Percentiles rank a stretch among this genome's conserved stretches.
Evolutionary conservation across 2,113 vertebrate genomes (phyloP).

Genomic region (Zapornia atra): DNA sequence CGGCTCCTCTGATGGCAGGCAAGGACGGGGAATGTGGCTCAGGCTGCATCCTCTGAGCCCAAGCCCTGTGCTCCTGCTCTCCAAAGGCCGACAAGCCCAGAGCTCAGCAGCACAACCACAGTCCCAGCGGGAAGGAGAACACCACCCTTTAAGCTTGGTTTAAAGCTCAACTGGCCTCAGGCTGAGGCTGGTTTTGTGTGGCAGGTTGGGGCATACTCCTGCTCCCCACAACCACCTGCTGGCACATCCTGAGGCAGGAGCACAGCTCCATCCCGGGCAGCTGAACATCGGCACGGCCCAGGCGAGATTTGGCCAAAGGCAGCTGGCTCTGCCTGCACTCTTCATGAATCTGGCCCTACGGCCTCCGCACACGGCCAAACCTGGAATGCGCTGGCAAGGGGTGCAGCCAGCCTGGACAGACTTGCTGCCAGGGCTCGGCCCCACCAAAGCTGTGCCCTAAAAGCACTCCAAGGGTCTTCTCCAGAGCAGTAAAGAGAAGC

Average conservation of each 20-base stretch:
- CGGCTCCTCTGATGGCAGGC: fast-evolving
- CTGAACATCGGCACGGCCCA: fast-evolving
- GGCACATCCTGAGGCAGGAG: fast-evolving
- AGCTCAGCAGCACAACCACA: background rate
- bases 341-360: background rate
- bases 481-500: background rate
- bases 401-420: background rate
- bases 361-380: background rate
- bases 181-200: no score
- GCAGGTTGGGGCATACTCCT: fast-evolving
- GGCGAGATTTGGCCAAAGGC: background rate
- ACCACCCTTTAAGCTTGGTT: background rate
- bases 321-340: background rate
- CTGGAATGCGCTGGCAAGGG: conserved; percentile 10
- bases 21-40: fast-evolving
- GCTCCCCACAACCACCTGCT: background rate
- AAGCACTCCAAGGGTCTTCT: fast-evolving
- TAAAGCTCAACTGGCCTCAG: background rate
- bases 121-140: fast-evolving
- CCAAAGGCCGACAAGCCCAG: background rate
- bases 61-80: background rate
- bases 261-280: background rate
- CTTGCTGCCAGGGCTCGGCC: background rate
- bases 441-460: background rate
- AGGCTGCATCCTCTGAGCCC: fast-evolving